These are phyloP conservation scores for Acanthosepion lycidas DNA, from an alignment of 2,888 invertebrate species.

Conservation along the genomic window DNA sequence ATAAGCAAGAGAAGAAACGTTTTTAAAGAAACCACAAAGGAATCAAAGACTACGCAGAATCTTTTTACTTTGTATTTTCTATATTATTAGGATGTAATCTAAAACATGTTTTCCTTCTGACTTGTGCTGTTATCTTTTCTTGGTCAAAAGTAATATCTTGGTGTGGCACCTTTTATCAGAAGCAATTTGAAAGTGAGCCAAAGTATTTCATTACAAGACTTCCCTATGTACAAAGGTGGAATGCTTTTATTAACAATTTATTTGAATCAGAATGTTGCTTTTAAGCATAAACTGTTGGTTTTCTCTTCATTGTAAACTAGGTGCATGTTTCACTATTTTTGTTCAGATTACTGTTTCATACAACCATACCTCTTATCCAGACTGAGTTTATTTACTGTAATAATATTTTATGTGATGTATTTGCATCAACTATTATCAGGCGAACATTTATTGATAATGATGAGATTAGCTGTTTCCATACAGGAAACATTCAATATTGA, in stretches of 20 bases:
- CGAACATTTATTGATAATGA: too few relatives aligned
- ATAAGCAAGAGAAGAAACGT: not conserved
- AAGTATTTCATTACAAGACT: not conserved
- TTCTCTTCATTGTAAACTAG: not conserved
- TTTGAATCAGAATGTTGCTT: not conserved
- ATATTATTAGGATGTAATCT: not conserved
- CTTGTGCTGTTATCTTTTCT: not conserved
- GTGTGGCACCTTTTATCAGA: not conserved
- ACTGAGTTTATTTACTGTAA: not conserved
- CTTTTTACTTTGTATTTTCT: not conserved
- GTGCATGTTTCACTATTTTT: not conserved
- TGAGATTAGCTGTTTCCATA: too few relatives aligned
- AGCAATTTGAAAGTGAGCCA: slow-evolving; percentile 8
- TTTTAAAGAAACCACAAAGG: not conserved
- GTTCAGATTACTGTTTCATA: not conserved
- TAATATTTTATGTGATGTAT: not conserved
- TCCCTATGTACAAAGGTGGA: not conserved
- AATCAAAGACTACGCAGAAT: not conserved
- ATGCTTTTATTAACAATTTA: not conserved
- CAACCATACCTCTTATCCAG: not conserved
- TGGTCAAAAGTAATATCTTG: not conserved
- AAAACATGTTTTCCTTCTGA: not conserved
- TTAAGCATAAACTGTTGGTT: not conserved
- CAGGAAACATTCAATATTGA: too few relatives aligned
- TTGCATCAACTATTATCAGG: too few relatives aligned